Conservation (phyloP, 2,888 invertebrate genomes). For the Carabus problematicus region DNA sequence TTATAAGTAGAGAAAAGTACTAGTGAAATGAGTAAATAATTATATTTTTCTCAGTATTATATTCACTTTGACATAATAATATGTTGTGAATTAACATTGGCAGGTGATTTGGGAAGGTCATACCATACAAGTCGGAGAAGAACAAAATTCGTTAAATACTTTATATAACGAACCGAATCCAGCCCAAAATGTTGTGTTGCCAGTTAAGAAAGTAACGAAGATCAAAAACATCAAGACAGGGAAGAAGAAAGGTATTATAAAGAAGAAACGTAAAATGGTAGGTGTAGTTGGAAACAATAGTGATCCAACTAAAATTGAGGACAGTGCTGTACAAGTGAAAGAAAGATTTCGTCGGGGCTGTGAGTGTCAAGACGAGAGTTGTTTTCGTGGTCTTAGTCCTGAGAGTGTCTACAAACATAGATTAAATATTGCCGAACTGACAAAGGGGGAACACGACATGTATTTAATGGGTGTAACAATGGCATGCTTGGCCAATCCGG, state of each 20-base stretch:
- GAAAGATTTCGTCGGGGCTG: constrained; percentile 75
- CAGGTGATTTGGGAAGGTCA: constrained; percentile 73
- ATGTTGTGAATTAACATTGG: constrained; percentile 48
- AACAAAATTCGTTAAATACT: constrained; percentile 52
- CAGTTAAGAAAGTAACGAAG: constrained; percentile 55
- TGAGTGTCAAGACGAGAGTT: constrained; percentile 78
- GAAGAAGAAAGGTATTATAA: constrained; percentile 57
- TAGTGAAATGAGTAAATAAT: too few species aligned
- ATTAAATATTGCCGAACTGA: constrained; percentile 79
- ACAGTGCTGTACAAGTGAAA: constrained; percentile 73
- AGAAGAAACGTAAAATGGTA: constrained; percentile 60
- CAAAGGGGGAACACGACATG: constrained; percentile 84
- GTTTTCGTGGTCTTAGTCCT: constrained; percentile 76
- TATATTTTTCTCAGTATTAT: background rate
- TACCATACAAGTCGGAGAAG: constrained; percentile 68
- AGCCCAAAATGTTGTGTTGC: constrained; percentile 44
- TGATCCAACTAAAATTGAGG: constrained; percentile 73
- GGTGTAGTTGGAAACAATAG: constrained; percentile 59
- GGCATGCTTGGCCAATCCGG: constrained; percentile 79
- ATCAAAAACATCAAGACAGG: constrained; percentile 58
- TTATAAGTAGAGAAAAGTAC: too few species aligned
- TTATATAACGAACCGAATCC: constrained; percentile 52
- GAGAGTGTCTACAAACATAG: constrained; percentile 79
- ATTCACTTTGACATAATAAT: constrained; percentile 19
- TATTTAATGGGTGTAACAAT: constrained; percentile 85